These are phyloP conservation scores for Manis pentadactyla DNA, from an alignment of 2,797 vertebrate species.

Conservation along the genomic window DNA sequence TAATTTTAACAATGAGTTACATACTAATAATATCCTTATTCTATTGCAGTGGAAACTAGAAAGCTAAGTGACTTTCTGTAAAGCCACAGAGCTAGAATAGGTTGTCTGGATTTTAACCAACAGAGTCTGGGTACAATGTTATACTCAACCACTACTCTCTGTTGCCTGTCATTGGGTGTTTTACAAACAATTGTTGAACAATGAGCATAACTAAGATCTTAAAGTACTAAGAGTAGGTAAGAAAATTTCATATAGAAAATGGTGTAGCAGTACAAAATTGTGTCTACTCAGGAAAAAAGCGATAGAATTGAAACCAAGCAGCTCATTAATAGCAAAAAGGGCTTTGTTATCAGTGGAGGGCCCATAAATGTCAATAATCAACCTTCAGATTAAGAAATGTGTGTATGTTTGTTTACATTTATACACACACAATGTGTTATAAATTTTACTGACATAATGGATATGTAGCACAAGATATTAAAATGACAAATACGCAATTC, in stretches of 20 bases:
- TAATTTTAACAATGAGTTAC: neutral
- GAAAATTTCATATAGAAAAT: neutral
- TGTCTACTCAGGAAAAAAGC: neutral
- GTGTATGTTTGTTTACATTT: neutral
- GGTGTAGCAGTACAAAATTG: neutral
- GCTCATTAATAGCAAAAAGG: neutral
- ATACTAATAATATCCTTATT: neutral
- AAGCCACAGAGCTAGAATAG: neutral
- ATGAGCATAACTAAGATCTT: neutral
- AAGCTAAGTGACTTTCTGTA: neutral
- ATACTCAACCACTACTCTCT: neutral
- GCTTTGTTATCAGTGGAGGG: neutral
- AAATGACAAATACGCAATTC: neutral
- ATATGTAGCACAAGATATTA: neutral
- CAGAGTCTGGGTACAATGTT: neutral
- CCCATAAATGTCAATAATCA: neutral
- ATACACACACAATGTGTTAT: neutral
- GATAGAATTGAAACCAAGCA: neutral
- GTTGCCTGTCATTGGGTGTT: neutral
- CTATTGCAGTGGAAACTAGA: neutral
- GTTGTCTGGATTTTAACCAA: neutral
- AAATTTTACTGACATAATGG: neutral
- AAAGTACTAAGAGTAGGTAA: neutral
- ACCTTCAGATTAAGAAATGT: neutral
- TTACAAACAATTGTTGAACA: neutral